phyloP scores from a whole-genome alignment of 2,113 vertebrate genomes.

The Ellobius talpinus region DNA sequence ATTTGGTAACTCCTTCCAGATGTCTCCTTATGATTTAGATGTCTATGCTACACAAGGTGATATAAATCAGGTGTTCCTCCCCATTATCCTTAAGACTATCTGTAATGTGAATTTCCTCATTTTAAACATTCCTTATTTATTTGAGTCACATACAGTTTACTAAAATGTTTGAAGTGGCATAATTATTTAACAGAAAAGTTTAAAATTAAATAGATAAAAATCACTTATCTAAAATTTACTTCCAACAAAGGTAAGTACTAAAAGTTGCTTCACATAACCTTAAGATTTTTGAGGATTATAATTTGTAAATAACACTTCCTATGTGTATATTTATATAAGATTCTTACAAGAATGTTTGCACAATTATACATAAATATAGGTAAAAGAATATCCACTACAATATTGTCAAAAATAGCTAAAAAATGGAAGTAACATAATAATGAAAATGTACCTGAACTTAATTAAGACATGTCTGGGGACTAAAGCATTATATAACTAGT shows the following conservation, averaged over 20 bases:
- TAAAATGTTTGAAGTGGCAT: background rate
- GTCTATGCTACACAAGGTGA: background rate
- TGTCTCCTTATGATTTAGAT: background rate
- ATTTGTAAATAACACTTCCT: slow-evolving; percentile 22
- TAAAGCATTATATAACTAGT: background rate
- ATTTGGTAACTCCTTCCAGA: background rate
- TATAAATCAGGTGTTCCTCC: background rate
- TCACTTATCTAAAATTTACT: background rate
- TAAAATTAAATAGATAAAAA: background rate
- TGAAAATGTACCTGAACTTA: background rate
- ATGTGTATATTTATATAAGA: background rate
- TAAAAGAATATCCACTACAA: background rate
- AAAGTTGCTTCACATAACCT: background rate
- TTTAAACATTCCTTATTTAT: slow-evolving; percentile 40
- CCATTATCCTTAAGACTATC: background rate
- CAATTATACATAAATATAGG: background rate
- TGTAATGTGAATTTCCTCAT: background rate
- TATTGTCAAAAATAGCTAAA: background rate
- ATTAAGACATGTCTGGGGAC: background rate
- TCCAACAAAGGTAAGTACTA: background rate
- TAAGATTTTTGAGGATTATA: background rate
- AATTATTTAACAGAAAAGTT: background rate
- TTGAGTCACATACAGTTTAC: background rate
- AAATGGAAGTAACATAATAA: background rate
- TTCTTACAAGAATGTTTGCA: background rate